Base-by-base conservation (phyloP, 2,113 vertebrate genomes). In the Phaethornis superciliosus region DNA sequence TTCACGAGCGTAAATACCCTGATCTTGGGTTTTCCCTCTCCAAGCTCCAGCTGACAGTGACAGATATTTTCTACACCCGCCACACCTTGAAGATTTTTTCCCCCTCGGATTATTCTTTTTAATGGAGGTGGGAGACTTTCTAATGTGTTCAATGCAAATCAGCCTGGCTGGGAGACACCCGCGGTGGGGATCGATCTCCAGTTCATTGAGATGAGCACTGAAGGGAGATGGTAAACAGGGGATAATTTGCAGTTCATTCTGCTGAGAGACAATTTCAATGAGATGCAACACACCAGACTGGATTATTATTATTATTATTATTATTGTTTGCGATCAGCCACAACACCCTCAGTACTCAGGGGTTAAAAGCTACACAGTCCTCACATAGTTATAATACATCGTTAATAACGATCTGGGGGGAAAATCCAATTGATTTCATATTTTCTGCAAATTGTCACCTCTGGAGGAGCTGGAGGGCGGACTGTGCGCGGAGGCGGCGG, bases 151-250 rank as follows among this genome's bases (percentile, higher is more conserved):
- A 32, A 95, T 97, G 97, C 94, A 96, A 96, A 96, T 92, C 85
- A 81, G 79, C 59, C 82, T 21, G 54, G 85, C 82, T 72, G 89
- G 77, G 76, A 83, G 88, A 95, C 96, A 95, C 83, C 77, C 97
- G 91, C 96, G 95, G 94, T 92, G 97, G 96, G 96, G 97, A 98
- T 98, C 97, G 98, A 98, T 98, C 97, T 96, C 86, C 97, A 97
- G 97, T 98, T 98, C 98, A 98, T 98, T 98, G 98, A 98, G 98
- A 98, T 98, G 98, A 98, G 97, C 98, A 97, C 98, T 97, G 98
- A 98, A 98, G 97, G 98, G 98, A 98, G 98, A 98, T 98, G 98
- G 98, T 97, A 98, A 98, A 98, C 98, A 98, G 97, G 90, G 98
- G 96, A 94, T 98, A 98, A 98, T 98, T 98, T 98, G 98, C 98